phyloP scores from a whole-genome alignment of 2,113 vertebrate species.

The Okapia johnstoni region DNA sequence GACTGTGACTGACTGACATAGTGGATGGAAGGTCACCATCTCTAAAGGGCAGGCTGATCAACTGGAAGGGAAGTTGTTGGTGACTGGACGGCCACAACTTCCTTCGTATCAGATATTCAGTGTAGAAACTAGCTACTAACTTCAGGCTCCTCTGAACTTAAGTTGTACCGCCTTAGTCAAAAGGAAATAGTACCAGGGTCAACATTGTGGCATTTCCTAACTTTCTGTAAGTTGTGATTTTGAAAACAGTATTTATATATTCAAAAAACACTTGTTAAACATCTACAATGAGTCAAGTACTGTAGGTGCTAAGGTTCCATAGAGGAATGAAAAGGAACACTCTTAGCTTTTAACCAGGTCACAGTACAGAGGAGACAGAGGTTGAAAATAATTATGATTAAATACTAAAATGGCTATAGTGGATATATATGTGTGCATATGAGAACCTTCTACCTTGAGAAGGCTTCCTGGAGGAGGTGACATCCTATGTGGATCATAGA shows the following conservation, averaged over 20 bases:
- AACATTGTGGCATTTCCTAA: neutral
- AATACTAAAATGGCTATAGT: neutral
- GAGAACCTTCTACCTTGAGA: neutral
- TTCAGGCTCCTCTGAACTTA: neutral
- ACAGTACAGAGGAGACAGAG: neutral
- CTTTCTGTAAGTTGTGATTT: neutral
- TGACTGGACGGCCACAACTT: neutral
- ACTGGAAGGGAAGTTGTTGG: neutral
- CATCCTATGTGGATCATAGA: neutral
- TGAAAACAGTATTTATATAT: neutral
- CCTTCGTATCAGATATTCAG: neutral
- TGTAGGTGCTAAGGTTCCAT: neutral
- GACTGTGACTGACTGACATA: neutral
- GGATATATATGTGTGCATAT: neutral
- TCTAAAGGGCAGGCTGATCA: neutral
- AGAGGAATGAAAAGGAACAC: neutral
- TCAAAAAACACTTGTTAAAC: neutral
- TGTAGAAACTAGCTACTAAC: neutral
- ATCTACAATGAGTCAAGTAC: neutral
- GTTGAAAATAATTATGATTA: neutral
- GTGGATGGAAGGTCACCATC: neutral
- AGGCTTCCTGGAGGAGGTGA: neutral
- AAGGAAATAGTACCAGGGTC: neutral
- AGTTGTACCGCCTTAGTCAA: neutral
- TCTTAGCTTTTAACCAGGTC: neutral